These are phyloP conservation scores for Orthosia cruda DNA, from an alignment of 2,888 invertebrate species.

Conservation along the genomic window DNA sequence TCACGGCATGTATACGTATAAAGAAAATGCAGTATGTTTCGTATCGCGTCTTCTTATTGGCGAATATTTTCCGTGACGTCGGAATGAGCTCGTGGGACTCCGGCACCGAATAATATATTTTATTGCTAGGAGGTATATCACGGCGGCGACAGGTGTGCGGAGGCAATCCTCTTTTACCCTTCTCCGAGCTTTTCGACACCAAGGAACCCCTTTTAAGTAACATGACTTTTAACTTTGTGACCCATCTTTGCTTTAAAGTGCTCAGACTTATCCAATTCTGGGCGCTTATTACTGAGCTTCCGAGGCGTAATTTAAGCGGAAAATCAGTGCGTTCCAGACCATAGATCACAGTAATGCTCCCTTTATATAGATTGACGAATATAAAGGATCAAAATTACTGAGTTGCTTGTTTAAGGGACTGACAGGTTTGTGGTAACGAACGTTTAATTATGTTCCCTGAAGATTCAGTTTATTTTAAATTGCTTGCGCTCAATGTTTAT, in stretches of 20 bases:
- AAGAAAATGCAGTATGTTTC: slow-evolving; percentile 48
- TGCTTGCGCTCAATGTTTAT: no score
- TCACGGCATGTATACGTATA: not conserved
- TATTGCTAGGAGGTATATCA: slow-evolving; percentile 78
- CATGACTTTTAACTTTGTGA: slow-evolving; percentile 92
- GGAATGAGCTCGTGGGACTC: slow-evolving; percentile 60
- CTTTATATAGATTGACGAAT: slow-evolving; percentile 59
- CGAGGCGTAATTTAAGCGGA: slow-evolving; percentile 70
- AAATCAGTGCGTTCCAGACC: slow-evolving; percentile 68
- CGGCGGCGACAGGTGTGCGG: slow-evolving; percentile 86
- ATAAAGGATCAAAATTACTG: slow-evolving; percentile 50
- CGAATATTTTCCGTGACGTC: slow-evolving; percentile 58
- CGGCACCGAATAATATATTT: slow-evolving; percentile 75
- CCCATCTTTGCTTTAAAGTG: slow-evolving; percentile 90
- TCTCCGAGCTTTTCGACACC: slow-evolving; percentile 86
- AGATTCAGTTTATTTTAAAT: slow-evolving; percentile 24
- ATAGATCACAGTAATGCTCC: slow-evolving; percentile 63
- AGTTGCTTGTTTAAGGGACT: slow-evolving; percentile 43
- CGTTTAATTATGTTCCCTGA: slow-evolving; percentile 45
- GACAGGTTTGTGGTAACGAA: slow-evolving; percentile 47
- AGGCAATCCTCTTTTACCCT: slow-evolving; percentile 87
- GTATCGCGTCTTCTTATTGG: slow-evolving; percentile 55
- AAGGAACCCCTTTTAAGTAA: slow-evolving; percentile 90
- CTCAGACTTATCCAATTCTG: slow-evolving; percentile 85
- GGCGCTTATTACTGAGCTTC: slow-evolving; percentile 76